These are phyloP conservation scores for Zaprionus bogoriensis DNA, from an alignment of 2,888 invertebrate species.

Conservation along the genomic window DNA sequence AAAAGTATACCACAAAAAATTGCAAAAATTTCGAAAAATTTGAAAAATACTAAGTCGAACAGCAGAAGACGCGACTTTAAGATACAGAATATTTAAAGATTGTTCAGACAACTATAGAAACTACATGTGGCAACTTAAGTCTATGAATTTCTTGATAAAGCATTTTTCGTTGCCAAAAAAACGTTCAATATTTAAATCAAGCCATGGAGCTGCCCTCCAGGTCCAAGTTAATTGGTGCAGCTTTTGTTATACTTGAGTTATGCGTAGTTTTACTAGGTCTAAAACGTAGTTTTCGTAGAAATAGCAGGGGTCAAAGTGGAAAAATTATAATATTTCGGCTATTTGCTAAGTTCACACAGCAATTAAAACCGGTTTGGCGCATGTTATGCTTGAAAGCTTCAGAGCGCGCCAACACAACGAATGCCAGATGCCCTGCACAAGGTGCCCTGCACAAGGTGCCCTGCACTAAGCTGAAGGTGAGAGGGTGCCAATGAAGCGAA, in stretches of 20 bases:
- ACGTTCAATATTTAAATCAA: neutral
- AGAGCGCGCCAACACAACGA: constrained; percentile 1
- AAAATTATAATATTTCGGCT: constrained; percentile 20
- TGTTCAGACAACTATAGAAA: too few species aligned
- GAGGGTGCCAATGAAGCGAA: too few species aligned
- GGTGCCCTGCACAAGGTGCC: too few species aligned
- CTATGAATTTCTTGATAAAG: too few species aligned
- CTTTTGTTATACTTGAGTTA: neutral
- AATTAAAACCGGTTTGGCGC: constrained; percentile 36
- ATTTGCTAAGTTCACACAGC: constrained; percentile 24
- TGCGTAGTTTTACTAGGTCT: neutral
- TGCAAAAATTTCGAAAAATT: neutral
- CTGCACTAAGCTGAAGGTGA: neutral
- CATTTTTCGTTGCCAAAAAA: too few species aligned
- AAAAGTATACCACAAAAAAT: constrained; percentile 14
- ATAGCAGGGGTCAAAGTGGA: constrained; percentile 23
- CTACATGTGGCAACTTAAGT: too few species aligned
- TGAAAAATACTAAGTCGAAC: neutral
- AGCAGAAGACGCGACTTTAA: neutral
- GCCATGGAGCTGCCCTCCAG: neutral
- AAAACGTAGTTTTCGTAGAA: neutral
- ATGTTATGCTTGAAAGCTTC: constrained; percentile 30
- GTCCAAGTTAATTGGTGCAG: neutral
- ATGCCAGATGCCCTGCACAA: constrained; percentile 2
- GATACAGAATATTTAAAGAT: neutral